A percentile compares a stretch with the other conserved stretches of the same genome.
Evolutionary conservation across 2,797 vertebrate genomes (phyloP).

Genomic region (Neostethus bicornis): DNA sequence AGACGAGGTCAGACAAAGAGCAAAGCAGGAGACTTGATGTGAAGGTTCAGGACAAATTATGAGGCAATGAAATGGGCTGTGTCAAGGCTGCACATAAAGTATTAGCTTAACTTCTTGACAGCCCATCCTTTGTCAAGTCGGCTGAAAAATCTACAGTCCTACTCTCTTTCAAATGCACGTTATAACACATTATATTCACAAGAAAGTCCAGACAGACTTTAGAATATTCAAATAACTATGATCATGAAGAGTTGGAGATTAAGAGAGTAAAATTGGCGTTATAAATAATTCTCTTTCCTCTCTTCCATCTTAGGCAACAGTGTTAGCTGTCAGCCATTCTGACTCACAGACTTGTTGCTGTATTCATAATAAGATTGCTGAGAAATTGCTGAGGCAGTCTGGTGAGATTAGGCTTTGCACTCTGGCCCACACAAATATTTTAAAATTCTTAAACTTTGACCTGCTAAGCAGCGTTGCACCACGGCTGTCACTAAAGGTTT

Average conservation of each 20-base stretch:
- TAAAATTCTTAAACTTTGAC: conserved; percentile 67
- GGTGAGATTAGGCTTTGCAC: conserved; percentile 60
- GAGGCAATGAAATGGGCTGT: conserved; percentile 14
- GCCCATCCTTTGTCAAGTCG: neutral
- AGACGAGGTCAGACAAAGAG: conserved; percentile 5
- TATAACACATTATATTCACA: conserved; percentile 14
- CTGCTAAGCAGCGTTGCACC: conserved; percentile 48
- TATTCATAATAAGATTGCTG: conserved; percentile 67
- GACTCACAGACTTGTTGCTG: conserved; percentile 56
- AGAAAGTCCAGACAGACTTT: conserved; percentile 40
- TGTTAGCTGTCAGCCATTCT: conserved; percentile 46
- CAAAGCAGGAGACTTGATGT: conserved; percentile 25
- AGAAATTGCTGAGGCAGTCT: conserved; percentile 56
- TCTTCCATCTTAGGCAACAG: conserved; percentile 42
- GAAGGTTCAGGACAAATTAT: conserved; percentile 23
- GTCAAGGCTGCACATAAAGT: conserved; percentile 17
- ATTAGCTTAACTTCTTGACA: too few species aligned
- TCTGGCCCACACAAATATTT: conserved; percentile 53
- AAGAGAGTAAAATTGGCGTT: conserved; percentile 16
- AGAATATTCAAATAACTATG: conserved; percentile 49
- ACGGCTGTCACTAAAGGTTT: conserved; percentile 56
- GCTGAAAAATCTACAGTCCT: neutral
- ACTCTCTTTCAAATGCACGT: conserved; percentile 16
- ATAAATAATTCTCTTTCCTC: conserved; percentile 54
- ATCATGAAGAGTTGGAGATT: conserved; percentile 31